Evolutionary conservation across 2,797 vertebrate genomes (phyloP).

Genomic region (Protosalanx chinensis): DNA sequence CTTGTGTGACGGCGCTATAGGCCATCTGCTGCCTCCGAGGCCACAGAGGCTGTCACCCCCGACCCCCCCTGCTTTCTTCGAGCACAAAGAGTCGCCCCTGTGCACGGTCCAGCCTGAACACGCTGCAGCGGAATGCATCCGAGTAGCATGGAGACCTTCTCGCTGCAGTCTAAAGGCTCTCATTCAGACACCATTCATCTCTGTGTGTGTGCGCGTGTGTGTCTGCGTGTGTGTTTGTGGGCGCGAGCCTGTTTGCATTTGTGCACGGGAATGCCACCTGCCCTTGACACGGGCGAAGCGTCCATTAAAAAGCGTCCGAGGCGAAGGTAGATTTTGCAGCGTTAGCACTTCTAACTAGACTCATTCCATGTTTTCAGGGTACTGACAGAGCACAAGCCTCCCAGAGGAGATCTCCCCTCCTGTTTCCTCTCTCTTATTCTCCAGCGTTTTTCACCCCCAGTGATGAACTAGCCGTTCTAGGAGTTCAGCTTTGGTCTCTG

Average conservation of each 20-base stretch:
- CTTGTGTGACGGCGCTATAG: constrained; percentile 51
- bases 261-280: constrained; percentile 57
- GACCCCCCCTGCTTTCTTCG: constrained; percentile 45
- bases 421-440: not conserved
- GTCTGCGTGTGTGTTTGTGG: not conserved
- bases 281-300: constrained; percentile 26
- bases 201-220: constrained; percentile 2
- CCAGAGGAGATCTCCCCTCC: no score
- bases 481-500: no score
- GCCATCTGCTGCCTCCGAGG: constrained; percentile 64
- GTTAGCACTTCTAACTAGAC: not conserved
- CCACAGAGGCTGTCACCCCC: constrained; percentile 35
- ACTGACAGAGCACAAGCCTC: not conserved
- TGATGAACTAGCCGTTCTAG: not conserved
- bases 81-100: constrained; percentile 40
- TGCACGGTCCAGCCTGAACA: constrained; percentile 16
- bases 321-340: not conserved
- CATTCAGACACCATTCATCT: constrained; percentile 12
- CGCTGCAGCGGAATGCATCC: constrained; percentile 51
- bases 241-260: not conserved
- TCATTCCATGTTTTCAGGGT: not conserved
- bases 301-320: not conserved
- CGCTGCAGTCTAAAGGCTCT: constrained; percentile 17
- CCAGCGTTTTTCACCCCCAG: not conserved
- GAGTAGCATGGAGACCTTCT: constrained; percentile 33